Base-by-base conservation (phyloP, 2,797 vertebrate species). In the Lithobates pipiens region DNA sequence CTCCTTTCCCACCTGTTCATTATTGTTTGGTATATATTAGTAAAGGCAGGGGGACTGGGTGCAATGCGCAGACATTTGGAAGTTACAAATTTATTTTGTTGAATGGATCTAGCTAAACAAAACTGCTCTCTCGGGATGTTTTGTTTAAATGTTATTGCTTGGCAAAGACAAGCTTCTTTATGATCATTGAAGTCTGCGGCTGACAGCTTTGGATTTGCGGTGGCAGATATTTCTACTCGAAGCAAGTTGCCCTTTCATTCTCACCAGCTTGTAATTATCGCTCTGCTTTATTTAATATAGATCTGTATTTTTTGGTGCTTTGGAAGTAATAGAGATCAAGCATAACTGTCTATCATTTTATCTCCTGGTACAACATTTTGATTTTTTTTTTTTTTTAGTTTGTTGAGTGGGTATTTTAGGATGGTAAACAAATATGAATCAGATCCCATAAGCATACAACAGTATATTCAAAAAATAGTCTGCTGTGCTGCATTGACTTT, bases 81-180 rank as follows among this genome's bases (percentile, higher is more conserved):
- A 61, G 54, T 61, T 61, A n/a, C 6, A 4, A 23, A 23, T 61
- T 61, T 61, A 23, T 61, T 61, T 61, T 61, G 54, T 61, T 61
- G 21, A 61, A 61, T 61, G 54, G 54, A 61, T 61, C 21, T 61
- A 61, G 54, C 54, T 61, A 61, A 61, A 61, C 54, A 21, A 23
- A 61, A 61, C 54, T 61, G 54, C 54, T 61, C 54, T 61, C 54
- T 23, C 54, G 54, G 54, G 54, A 61, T 61, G 21, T 61, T 61
- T 61, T 61, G 54, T 61, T 61, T 61, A 61, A 61, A 61, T 61
- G 54, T 61, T 61, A 61, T 61, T 61, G 54, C 54, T 61, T 61
- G 54, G 54, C 54, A 61, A 61, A 61, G 54, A 61, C 54, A 61
- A 61, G 54, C 54, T 61, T 23, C 54, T 61, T 61, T 61, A 61